Base-by-base conservation (phyloP, 2,888 invertebrate species). In the Pimpla rufipes region DNA sequence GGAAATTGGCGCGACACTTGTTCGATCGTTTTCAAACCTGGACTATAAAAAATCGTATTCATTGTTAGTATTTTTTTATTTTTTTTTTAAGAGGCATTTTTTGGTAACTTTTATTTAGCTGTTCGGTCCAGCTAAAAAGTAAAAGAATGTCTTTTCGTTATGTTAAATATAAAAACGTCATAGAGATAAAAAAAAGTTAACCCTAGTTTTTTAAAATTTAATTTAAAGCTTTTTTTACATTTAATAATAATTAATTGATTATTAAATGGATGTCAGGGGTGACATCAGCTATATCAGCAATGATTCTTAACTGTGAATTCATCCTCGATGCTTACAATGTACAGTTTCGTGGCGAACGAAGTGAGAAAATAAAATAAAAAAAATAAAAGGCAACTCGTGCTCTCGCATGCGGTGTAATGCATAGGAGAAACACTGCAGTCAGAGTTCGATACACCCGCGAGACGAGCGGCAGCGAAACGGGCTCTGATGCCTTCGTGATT, bases 391-490 rank as follows among this genome's bases (percentile, higher is more conserved):
- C 42, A 29, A n/a, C 71, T 71, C 42, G 64, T 57, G 70, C 67
- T 37, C 37, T 45, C 45, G 73, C 50, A 37, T 67, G 70, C 55
- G 42, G 45, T 73, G 50, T 67, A 50, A 68, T 50, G 68, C 55
- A 40, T 45, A 40, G 21, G 40, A 21, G 7, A 74, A 76, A 76
- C 47, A 76, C 79, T 76, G 42, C 67, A 73, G 82, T 84, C 82
- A 55, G 29, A 79, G 84, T 84, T 84, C 82, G 62, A 76, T 79
- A 82, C 59, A 82, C 84, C 74, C 16, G 47, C 52, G 59, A 64
- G 64, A 40, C 35, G 52, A 77, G 45, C 21, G 5, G 29, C 11
- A 45, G 45, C 29, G 55, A 40, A 68, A 16, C 13, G 23, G 52
- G 47, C 50, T 59, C 57, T 35, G 66, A 62, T 77, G 76, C 76